Percentiles rank a stretch among this genome's conserved stretches.
These are phyloP conservation scores for Amphiprion clarkii DNA, from an alignment of 2,797 vertebrate species.

Conservation along the genomic window DNA sequence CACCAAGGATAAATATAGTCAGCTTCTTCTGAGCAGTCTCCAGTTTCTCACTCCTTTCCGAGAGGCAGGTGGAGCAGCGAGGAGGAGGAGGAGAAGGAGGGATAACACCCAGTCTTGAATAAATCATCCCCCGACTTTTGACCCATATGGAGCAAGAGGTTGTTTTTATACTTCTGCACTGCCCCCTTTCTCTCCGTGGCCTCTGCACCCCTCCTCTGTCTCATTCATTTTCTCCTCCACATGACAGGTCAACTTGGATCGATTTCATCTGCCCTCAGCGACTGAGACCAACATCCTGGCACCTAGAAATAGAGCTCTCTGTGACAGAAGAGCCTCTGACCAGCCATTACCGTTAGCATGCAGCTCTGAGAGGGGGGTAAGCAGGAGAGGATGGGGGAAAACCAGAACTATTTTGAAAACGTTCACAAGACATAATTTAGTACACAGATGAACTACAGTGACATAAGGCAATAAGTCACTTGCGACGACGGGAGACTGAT, in stretches of 20 bases:
- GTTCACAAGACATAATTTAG: constrained; percentile 17
- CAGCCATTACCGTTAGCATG: constrained; percentile 42
- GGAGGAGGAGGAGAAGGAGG: constrained; percentile 37
- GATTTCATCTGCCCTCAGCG: constrained; percentile 78
- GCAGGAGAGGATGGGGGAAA: constrained; percentile 7
- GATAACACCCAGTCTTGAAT: constrained; percentile 70
- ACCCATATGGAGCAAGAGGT: constrained; percentile 75
- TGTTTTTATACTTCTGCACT: constrained; percentile 68
- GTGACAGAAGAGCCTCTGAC: constrained; percentile 62
- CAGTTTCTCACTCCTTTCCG: constrained; percentile 83
- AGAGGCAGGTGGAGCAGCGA: constrained; percentile 81
- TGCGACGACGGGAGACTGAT: constrained; percentile 30
- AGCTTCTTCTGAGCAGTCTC: constrained; percentile 77
- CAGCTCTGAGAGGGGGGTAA: constrained; percentile 31
- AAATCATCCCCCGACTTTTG: constrained; percentile 79
- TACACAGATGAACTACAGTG: constrained; percentile 9
- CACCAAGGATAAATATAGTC: constrained; percentile 79
- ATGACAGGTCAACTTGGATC: constrained; percentile 81
- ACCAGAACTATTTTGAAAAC: constrained; percentile 35
- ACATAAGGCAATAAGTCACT: constrained; percentile 1
- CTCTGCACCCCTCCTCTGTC: constrained; percentile 66
- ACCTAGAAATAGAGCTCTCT: constrained; percentile 79
- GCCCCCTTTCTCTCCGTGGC: constrained; percentile 38
- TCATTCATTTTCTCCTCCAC: constrained; percentile 78
- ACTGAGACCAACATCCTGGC: constrained; percentile 79